These are phyloP conservation scores for Goniozus legneri DNA, from an alignment of 1,140 invertebrate genomes.

Conservation along the genomic window DNA sequence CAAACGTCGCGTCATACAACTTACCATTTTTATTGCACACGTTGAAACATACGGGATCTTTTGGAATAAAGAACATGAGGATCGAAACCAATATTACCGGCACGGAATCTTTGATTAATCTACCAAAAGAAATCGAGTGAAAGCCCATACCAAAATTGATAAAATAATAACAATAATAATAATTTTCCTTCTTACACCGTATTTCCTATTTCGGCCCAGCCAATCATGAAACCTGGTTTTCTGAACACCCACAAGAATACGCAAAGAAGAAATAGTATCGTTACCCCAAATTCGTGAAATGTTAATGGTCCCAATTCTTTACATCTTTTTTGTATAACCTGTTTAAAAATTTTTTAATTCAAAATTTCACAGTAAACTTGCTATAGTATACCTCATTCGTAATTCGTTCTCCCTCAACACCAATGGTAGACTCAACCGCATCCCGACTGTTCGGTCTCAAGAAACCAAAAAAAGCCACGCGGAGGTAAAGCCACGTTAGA, in stretches of 20 bases:
- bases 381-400: conserved; percentile 56
- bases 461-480: conserved; percentile 72
- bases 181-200: conserved; percentile 43
- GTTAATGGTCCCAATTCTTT: conserved; percentile 70
- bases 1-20: background rate
- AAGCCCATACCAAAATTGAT: too few species aligned
- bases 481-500: conserved; percentile 67
- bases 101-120: conserved; percentile 71
- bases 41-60: conserved; percentile 65
- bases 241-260: conserved; percentile 82
- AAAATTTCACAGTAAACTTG: background rate
- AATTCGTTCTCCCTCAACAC: conserved; percentile 57
- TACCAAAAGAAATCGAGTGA: conserved; percentile 27
- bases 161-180: background rate
- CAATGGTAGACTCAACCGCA: conserved; percentile 55
- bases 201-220: conserved; percentile 66
- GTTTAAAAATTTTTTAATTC: too few species aligned
- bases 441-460: conserved; percentile 64
- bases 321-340: conserved; percentile 67
- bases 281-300: conserved; percentile 74
- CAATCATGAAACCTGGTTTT: conserved; percentile 72
- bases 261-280: conserved; percentile 72
- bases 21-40: conserved; percentile 53
- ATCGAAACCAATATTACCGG: conserved; percentile 75
- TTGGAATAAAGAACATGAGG: conserved; percentile 74